Evolutionary conservation across 1,140 invertebrate species (phyloP).

Genomic region (Scaptodrosophila lebanonensis): DNA sequence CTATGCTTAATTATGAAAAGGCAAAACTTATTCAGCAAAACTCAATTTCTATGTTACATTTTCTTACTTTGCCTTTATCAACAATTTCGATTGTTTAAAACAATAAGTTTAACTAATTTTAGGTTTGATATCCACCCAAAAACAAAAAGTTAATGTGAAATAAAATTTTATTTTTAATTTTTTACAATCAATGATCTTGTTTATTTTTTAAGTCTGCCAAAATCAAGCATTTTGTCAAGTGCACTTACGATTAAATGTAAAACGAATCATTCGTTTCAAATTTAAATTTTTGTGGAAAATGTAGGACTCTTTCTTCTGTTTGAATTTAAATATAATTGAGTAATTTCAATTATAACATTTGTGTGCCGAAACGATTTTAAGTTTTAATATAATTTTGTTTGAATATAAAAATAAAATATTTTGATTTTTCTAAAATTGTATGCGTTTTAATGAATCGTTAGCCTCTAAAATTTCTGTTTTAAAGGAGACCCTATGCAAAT

Average conservation of each 20-base stretch:
- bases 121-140: constrained; percentile 41
- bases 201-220: constrained; percentile 24
- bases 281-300: constrained; percentile 5
- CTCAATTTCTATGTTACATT: too few species aligned
- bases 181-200: constrained; percentile 43
- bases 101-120: constrained; percentile 71
- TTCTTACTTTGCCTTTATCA: not conserved
- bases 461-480: not conserved
- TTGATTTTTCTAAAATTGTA: constrained; percentile 26
- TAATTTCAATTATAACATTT: too few species aligned
- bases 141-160: constrained; percentile 13
- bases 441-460: constrained; percentile 50
- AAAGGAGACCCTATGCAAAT: constrained; percentile 2
- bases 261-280: constrained; percentile 7
- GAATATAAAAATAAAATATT: too few species aligned
- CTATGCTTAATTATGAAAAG: constrained; percentile 65
- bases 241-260: constrained; percentile 11
- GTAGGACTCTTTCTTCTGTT: not conserved
- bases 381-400: not conserved
- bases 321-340: not conserved
- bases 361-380: too few species aligned
- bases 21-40: constrained; percentile 20
- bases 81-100: constrained; percentile 42
- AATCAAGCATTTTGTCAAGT: constrained; percentile 13
- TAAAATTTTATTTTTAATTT: constrained; percentile 33